phyloP scores from a whole-genome alignment of 1,140 invertebrate species.

The Listronotus bonariensis region DNA sequence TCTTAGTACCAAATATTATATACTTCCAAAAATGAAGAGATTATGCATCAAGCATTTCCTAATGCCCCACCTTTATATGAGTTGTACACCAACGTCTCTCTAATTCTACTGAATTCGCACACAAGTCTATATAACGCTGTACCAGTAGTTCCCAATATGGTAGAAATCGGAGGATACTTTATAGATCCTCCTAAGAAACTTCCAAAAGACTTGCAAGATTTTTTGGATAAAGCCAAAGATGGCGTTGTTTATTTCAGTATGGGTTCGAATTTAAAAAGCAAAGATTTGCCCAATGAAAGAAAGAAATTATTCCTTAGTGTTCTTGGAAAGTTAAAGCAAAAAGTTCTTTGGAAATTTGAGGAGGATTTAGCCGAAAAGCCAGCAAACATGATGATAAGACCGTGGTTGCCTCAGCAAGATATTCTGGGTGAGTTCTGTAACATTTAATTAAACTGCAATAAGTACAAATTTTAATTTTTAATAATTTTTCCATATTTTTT shows the following conservation, averaged over 20 bases:
- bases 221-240: conserved; percentile 62
- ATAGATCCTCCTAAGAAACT: conserved; percentile 54
- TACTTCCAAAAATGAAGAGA: conserved; percentile 47
- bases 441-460: no score
- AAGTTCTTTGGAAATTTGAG: conserved; percentile 64
- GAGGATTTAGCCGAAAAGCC: conserved; percentile 57
- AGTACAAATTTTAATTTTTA: no score
- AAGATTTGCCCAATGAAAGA: conserved; percentile 52
- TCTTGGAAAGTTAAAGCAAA: conserved; percentile 57
- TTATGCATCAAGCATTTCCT: conserved; percentile 55
- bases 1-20: conserved; percentile 33
- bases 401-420: conserved; percentile 67
- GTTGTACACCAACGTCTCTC: conserved; percentile 59
- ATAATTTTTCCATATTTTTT: no score
- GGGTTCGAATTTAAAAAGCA: conserved; percentile 58
- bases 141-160: conserved; percentile 61
- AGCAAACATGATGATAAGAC: conserved; percentile 57
- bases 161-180: conserved; percentile 62
- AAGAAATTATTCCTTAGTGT: conserved; percentile 55
- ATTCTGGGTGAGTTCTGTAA: conserved; percentile 62
- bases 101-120: conserved; percentile 63
- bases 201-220: conserved; percentile 58
- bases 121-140: conserved; percentile 59
- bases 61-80: conserved; percentile 57
- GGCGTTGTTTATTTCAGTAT: conserved; percentile 66